Evolutionary conservation across 1,140 invertebrate species (phyloP), one percentile per base, ranked within the genome.

Genomic region (Drosophila auraria): DNA sequence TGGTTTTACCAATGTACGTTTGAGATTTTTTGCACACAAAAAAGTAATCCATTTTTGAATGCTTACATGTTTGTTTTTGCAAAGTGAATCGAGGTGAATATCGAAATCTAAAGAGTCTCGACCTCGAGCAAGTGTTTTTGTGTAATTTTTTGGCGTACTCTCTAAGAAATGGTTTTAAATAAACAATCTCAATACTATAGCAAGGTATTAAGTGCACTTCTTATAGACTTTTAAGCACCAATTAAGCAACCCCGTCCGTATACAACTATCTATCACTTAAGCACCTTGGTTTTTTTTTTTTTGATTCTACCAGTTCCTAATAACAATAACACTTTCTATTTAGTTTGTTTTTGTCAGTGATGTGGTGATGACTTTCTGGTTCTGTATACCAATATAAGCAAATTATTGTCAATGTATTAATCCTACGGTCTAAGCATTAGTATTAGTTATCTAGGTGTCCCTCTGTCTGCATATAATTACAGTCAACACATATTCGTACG

Each of bases 31-130:
- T 90, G 84, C 84, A 89, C 74, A 89, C 81, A 30, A 61, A 47
- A 45, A 49, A 73, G 50, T 80, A 80, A 63, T 40, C 72, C 72
- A n/a, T 75, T 90, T 89, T 91, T 91, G 87, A 91, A 90, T 90
- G 86, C 86, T 90, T 90, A 90, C 79, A 82, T 90, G 79, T 90
- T 89, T 90, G 86, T 77, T 89, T 89, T 90, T 89, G 82, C 74
- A 30, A 59, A 74, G 40, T 82, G 47, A 78, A 65, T 57, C 66
- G 71, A 77, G 36, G 40, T 61, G 60, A 53, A 64, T 49, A 66
- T 60, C 45, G 49, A 65, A 45, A 53, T 33, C 61, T 14, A 54
- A 33, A 36, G 14, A 20, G 25, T 59, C 53, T 66, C 63, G 68
- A 77, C 47, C 69, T 45, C 44, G 50, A 36, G 36, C 45, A 25